phyloP scores from a whole-genome alignment of 2,888 invertebrate species.

The Elysia crispata region DNA sequence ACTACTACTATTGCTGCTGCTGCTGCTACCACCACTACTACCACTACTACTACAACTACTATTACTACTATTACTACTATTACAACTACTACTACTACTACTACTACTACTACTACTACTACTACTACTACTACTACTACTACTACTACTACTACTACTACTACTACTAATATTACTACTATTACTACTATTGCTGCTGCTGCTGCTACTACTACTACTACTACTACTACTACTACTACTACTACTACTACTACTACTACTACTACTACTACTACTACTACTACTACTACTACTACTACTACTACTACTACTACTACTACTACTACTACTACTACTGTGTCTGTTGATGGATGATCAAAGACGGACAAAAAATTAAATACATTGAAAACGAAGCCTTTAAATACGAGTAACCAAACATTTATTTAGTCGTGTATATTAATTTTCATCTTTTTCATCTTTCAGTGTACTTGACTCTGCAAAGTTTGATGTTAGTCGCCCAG shows the following conservation, averaged over 20 bases:
- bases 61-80: neutral
- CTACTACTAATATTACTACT: too few species aligned
- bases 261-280: neutral
- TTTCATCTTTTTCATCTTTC: too few species aligned
- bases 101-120: neutral
- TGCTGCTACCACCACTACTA: neutral
- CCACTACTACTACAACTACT: too few species aligned
- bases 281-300: neutral
- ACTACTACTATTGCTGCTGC: slow-evolving; percentile 6
- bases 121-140: neutral
- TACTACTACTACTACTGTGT: neutral
- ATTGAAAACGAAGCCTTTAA: too few species aligned
- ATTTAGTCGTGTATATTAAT: too few species aligned
- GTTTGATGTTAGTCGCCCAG: too few species aligned
- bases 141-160: neutral
- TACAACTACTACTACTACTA: neutral
- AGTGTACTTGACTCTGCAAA: too few species aligned
- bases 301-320: neutral
- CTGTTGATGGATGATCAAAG: too few species aligned
- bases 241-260: neutral
- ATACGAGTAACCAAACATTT: too few species aligned
- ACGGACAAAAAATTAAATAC: too few species aligned
- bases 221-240: neutral
- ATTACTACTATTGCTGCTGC: neutral
- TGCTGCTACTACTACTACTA: neutral